Evolutionary conservation across 2,113 vertebrate species (phyloP).

Genomic region (Phyllopteryx taeniolatus): DNA sequence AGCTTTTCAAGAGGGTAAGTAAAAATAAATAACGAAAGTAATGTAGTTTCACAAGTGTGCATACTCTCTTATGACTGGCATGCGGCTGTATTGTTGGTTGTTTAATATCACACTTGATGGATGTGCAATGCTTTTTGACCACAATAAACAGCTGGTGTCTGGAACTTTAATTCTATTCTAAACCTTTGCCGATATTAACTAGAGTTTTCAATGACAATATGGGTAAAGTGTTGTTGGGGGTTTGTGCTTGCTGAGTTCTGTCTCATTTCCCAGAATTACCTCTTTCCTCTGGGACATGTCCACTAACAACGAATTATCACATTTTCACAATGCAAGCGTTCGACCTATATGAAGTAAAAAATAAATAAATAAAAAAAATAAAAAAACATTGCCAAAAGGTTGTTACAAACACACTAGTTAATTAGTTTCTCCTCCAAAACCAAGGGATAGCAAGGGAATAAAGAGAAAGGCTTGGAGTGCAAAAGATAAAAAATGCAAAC

Average conservation of each 20-base stretch:
- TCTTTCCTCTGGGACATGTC: background rate
- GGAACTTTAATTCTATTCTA: too few species aligned
- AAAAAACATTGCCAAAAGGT: background rate
- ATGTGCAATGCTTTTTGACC: background rate
- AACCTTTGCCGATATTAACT: too few species aligned
- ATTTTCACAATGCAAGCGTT: constrained; percentile 3
- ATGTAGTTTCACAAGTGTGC: too few species aligned
- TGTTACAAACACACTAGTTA: constrained; percentile 1
- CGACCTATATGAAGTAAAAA: constrained; percentile 1
- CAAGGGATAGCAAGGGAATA: background rate
- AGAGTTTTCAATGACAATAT: too few species aligned
- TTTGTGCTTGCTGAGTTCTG: background rate
- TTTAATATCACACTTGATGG: background rate
- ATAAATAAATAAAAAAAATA: background rate
- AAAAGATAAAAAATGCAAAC: constrained; percentile 20
- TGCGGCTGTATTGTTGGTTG: background rate
- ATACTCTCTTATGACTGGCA: too few species aligned
- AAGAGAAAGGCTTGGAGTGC: constrained; percentile 8
- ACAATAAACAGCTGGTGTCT: too few species aligned
- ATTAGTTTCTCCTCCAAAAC: background rate
- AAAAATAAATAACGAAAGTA: too few species aligned
- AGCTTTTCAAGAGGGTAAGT: too few species aligned
- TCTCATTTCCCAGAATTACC: background rate
- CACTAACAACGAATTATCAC: background rate
- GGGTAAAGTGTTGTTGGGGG: too few species aligned